Percentiles rank a stretch among this genome's conserved stretches.
Evolutionary conservation across 2,888 invertebrate genomes (phyloP).

Genomic region (Metalampra italica): DNA sequence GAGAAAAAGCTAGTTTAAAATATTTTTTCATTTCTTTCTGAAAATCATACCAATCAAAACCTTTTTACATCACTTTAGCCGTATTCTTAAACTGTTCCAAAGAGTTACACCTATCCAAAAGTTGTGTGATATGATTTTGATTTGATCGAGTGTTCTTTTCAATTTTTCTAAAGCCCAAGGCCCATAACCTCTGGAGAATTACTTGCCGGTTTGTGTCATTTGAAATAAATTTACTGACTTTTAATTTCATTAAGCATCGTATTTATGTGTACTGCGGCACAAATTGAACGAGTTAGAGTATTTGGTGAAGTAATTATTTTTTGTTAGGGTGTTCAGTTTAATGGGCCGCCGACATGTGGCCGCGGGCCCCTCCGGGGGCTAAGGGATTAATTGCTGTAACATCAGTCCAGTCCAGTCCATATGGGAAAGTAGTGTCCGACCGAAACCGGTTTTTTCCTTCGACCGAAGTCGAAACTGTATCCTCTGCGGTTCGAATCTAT

Average conservation of each 20-base stretch:
- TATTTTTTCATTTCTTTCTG: too few relatives aligned
- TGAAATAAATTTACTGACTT: conserved; percentile 31
- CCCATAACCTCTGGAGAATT: not conserved
- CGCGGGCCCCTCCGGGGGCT: not conserved
- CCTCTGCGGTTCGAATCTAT: too few relatives aligned
- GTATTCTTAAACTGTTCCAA: too few relatives aligned
- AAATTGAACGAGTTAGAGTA: conserved; percentile 50
- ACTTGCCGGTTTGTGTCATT: conserved; percentile 7
- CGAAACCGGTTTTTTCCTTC: not conserved
- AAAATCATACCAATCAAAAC: too few relatives aligned
- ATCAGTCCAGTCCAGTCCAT: conserved; percentile 28
- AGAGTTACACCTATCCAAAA: too few relatives aligned
- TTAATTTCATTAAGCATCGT: conserved; percentile 32
- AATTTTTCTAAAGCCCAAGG: too few relatives aligned
- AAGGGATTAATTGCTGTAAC: conserved; percentile 33
- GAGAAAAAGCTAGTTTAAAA: too few relatives aligned
- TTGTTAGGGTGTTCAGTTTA: conserved; percentile 63
- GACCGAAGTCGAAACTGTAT: not conserved
- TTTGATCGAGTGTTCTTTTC: too few relatives aligned
- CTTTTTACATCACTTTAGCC: too few relatives aligned
- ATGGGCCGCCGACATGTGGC: conserved; percentile 65
- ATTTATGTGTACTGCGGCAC: conserved; percentile 15
- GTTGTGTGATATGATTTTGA: too few relatives aligned
- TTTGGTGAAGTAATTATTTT: conserved; percentile 73
- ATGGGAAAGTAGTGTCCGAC: conserved; percentile 37